phyloP scores from a whole-genome alignment of 1,140 invertebrate genomes.

The Euwallacea similis region DNA sequence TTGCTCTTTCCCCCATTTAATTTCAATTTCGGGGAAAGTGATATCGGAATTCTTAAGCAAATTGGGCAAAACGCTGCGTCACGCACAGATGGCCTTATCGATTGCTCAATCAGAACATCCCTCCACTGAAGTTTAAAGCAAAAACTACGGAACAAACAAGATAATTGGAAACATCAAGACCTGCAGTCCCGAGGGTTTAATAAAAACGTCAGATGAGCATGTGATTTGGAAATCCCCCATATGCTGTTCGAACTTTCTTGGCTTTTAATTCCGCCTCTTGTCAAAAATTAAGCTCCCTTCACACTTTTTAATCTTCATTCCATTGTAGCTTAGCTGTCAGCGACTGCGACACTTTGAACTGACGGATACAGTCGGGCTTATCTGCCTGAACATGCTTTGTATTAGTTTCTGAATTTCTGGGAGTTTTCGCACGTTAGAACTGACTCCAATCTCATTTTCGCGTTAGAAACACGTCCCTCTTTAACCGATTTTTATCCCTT shows the following conservation, averaged over 20 bases:
- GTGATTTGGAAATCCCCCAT: slow-evolving; percentile 21
- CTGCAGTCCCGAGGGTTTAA: slow-evolving; percentile 8
- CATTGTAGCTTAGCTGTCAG: slow-evolving; percentile 21
- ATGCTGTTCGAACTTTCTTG: slow-evolving; percentile 15
- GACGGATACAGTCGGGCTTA: slow-evolving; percentile 14
- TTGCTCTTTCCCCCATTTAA: slow-evolving; percentile 29
- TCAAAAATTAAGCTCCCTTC: slow-evolving; percentile 30
- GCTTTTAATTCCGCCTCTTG: slow-evolving; percentile 27
- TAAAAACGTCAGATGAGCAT: slow-evolving; percentile 21
- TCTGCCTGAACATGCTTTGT: slow-evolving; percentile 11
- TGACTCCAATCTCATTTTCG: background rate
- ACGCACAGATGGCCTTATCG: background rate
- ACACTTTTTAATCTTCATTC: slow-evolving; percentile 28
- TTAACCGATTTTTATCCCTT: too few relatives aligned
- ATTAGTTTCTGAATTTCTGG: background rate
- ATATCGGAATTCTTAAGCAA: background rate
- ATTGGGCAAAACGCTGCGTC: background rate
- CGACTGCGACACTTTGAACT: slow-evolving; percentile 21
- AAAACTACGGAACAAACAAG: slow-evolving; percentile 11
- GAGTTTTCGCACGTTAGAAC: background rate
- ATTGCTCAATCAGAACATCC: background rate
- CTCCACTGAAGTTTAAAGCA: background rate
- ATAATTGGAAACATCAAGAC: slow-evolving; percentile 1
- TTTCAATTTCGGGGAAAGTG: slow-evolving; percentile 14
- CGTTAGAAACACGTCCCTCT: too few relatives aligned